Percentiles rank a stretch among this genome's conserved stretches.
These are phyloP conservation scores for Plestiodon gilberti DNA, from an alignment of 2,113 vertebrate species.

Conservation along the genomic window DNA sequence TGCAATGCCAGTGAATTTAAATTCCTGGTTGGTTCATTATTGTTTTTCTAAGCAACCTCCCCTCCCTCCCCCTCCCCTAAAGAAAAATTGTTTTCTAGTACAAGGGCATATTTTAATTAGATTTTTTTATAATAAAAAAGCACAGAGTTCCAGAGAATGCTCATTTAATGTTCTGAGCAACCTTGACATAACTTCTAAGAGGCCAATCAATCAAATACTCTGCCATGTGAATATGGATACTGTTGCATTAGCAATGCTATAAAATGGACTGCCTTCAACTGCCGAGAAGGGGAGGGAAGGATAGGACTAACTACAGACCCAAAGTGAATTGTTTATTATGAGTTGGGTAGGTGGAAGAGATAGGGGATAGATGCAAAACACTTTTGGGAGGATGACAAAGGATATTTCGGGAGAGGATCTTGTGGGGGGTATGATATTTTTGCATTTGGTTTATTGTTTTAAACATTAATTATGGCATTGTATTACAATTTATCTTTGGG, in stretches of 20 bases:
- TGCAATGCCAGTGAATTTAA: background rate
- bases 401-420: too few species aligned
- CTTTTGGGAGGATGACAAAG: background rate
- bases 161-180: background rate
- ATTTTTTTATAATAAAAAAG: slow-evolving; percentile 27
- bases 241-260: background rate
- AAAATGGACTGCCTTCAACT: background rate
- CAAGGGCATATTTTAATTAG: background rate
- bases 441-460: background rate
- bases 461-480: too few species aligned
- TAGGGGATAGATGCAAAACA: background rate
- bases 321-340: background rate
- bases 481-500: too few species aligned
- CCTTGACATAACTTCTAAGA: slow-evolving; percentile 39
- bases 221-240: slow-evolving; percentile 1
- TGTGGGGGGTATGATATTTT: background rate
- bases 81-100: background rate
- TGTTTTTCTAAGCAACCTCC: background rate
- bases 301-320: background rate
- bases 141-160: background rate
- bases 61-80: background rate
- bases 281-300: background rate
- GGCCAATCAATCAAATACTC: background rate
- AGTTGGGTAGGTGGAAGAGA: too few species aligned
- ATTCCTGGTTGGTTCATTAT: background rate